These are phyloP conservation scores for Scolanthus callimorphus DNA, from an alignment of 92 coral and sea anemone genomes.

Conservation along the genomic window DNA sequence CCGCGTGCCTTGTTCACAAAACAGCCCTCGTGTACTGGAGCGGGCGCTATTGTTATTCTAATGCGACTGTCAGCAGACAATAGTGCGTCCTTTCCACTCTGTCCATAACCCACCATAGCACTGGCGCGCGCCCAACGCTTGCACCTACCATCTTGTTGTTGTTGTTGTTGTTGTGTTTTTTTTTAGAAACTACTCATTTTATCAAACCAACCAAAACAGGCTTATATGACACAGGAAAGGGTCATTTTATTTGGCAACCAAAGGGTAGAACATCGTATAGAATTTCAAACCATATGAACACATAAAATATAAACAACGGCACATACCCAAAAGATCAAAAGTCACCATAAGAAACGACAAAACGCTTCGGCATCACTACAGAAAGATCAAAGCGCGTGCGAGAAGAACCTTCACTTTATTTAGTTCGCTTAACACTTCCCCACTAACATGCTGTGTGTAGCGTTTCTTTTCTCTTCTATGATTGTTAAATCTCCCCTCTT, in stretches of 20 bases:
- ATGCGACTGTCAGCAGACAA: constrained; percentile 64
- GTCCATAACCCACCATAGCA: no score
- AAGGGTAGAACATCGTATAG: neutral
- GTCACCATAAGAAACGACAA: constrained; percentile 20
- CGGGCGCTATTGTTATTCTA: constrained; percentile 59
- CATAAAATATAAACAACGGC: constrained; percentile 14
- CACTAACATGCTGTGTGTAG: neutral
- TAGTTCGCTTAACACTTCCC: neutral
- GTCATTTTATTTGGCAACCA: neutral
- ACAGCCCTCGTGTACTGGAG: constrained; percentile 22
- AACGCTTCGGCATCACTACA: neutral
- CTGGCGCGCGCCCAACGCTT: no score
- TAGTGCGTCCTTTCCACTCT: no score
- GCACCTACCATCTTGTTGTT: no score
- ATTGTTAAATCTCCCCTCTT: constrained; percentile 15
- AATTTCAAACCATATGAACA: neutral
- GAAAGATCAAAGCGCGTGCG: neutral
- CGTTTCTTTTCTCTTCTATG: constrained; percentile 2
- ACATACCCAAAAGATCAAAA: constrained; percentile 18
- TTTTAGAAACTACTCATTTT: neutral
- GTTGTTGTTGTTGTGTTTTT: no score
- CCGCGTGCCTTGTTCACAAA: constrained; percentile 70
- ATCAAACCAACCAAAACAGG: neutral
- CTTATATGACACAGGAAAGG: neutral
- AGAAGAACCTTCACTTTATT: neutral